Percentiles rank a stretch among this genome's conserved stretches.
Evolutionary conservation across 1,140 invertebrate genomes (phyloP).

Genomic region (Aradophagus sp.): DNA sequence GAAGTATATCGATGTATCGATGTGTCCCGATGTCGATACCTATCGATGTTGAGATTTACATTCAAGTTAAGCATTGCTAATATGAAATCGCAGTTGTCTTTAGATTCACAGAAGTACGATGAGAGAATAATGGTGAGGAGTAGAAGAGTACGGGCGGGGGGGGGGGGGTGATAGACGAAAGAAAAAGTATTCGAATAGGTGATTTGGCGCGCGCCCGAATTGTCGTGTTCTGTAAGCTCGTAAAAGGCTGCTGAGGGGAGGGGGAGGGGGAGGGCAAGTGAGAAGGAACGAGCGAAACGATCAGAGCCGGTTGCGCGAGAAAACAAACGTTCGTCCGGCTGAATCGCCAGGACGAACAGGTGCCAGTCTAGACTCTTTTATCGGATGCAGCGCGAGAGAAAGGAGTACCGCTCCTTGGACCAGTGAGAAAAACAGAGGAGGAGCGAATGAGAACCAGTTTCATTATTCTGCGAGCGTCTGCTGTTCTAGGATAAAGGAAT

Average conservation of each 20-base stretch:
- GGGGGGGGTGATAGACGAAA: no score
- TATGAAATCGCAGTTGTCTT: no score
- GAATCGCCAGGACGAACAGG: conserved; percentile 53
- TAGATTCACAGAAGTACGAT: no score
- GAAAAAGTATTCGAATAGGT: no score
- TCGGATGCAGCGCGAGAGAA: conserved; percentile 51
- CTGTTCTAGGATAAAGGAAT: conserved; percentile 56
- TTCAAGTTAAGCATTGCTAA: no score
- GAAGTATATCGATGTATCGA: no score
- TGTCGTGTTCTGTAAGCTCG: conserved; percentile 33
- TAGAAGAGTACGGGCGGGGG: no score
- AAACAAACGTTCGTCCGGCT: conserved; percentile 54
- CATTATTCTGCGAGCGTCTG: conserved; percentile 55
- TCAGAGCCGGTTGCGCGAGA: conserved; percentile 51
- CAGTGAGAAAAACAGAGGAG: conserved; percentile 54
- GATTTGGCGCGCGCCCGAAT: conserved; percentile 48
- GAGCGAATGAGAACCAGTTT: conserved; percentile 57
- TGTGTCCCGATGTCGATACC: no score
- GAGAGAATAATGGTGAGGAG: no score
- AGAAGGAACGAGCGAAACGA: no score
- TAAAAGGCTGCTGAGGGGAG: conserved; percentile 35
- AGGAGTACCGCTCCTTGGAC: conserved; percentile 25
- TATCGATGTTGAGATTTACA: no score
- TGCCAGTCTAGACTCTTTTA: conserved; percentile 59
- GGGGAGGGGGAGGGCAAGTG: conserved; percentile 2